These are phyloP conservation scores for Ctenochaetus hawaiiensis DNA, from an alignment of 2,797 vertebrate species.

Conservation along the genomic window DNA sequence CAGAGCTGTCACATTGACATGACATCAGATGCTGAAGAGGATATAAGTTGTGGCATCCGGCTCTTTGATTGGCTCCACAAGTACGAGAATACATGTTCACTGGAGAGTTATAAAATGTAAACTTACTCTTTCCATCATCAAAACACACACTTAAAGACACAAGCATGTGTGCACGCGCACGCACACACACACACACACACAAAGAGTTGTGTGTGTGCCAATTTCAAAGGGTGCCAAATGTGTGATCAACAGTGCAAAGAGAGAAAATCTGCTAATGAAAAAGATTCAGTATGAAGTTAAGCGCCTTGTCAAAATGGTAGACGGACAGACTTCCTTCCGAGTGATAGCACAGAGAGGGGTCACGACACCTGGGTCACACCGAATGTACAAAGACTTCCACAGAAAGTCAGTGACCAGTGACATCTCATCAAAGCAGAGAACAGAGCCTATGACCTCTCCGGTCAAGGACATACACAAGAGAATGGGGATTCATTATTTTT, in stretches of 20 bases:
- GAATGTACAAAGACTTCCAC: slow-evolving; percentile 65
- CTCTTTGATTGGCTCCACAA: slow-evolving; percentile 62
- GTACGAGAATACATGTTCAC: slow-evolving; percentile 73
- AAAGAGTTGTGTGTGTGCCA: slow-evolving; percentile 16
- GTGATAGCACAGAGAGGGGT: slow-evolving; percentile 68
- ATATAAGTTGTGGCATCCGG: slow-evolving; percentile 65
- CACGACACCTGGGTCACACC: slow-evolving; percentile 64
- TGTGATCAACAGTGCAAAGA: slow-evolving; percentile 86
- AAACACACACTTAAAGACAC: slow-evolving; percentile 10
- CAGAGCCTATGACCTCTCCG: slow-evolving; percentile 56
- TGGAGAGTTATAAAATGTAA: slow-evolving; percentile 79
- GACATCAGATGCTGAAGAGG: slow-evolving; percentile 69
- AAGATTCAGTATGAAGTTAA: slow-evolving; percentile 66
- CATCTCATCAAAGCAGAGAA: slow-evolving; percentile 73
- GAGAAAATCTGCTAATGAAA: slow-evolving; percentile 76
- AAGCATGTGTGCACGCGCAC: no score
- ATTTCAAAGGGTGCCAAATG: slow-evolving; percentile 56
- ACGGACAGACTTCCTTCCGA: slow-evolving; percentile 62
- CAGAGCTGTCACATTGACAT: slow-evolving; percentile 78
- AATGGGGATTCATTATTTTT: slow-evolving; percentile 75
- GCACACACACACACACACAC: no score
- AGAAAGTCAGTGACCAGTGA: slow-evolving; percentile 71
- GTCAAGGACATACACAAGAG: slow-evolving; percentile 63
- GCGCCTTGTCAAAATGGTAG: slow-evolving; percentile 58
- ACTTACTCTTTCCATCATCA: slow-evolving; percentile 56